These are phyloP conservation scores for Sparus aurata DNA, from an alignment of 2,797 vertebrate genomes.

Conservation along the genomic window DNA sequence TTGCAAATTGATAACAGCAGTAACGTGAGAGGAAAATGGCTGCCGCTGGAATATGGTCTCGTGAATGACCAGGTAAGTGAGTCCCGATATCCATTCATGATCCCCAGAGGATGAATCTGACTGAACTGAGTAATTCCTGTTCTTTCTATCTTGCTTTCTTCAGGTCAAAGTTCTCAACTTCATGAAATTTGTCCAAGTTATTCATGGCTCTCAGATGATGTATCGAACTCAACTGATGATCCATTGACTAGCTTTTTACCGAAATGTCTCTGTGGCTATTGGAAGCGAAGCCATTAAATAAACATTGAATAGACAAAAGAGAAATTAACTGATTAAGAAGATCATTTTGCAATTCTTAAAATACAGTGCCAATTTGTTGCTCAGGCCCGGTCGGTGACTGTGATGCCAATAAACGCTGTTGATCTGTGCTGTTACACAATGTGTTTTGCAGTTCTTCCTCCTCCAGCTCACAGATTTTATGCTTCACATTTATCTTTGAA, in stretches of 20 bases:
- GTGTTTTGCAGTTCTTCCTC: conserved; percentile 16
- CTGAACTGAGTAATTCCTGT: too few relatives aligned
- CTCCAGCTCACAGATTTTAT: conserved; percentile 44
- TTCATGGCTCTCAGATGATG: background rate
- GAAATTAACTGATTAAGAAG: background rate
- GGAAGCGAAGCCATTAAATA: background rate
- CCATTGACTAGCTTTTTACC: background rate
- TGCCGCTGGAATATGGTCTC: too few relatives aligned
- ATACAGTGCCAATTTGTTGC: background rate
- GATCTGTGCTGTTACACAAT: conserved; percentile 30
- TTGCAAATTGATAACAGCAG: too few relatives aligned
- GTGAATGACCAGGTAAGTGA: too few relatives aligned
- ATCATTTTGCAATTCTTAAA: background rate
- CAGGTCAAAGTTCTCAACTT: too few relatives aligned
- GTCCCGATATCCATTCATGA: background rate
- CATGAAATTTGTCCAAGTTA: too few relatives aligned
- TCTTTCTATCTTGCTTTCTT: too few relatives aligned
- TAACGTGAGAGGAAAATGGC: too few relatives aligned
- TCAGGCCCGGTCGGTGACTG: conserved; percentile 2
- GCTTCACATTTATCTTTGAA: conserved; percentile 52
- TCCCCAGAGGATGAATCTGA: background rate
- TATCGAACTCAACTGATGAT: background rate
- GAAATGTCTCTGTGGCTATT: background rate
- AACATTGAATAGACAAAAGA: background rate
- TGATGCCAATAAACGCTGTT: background rate